Percentiles rank a stretch among this genome's conserved stretches.
phyloP scores from a whole-genome alignment of 2,797 vertebrate species.

The Hyperoplus lanceolatus region DNA sequence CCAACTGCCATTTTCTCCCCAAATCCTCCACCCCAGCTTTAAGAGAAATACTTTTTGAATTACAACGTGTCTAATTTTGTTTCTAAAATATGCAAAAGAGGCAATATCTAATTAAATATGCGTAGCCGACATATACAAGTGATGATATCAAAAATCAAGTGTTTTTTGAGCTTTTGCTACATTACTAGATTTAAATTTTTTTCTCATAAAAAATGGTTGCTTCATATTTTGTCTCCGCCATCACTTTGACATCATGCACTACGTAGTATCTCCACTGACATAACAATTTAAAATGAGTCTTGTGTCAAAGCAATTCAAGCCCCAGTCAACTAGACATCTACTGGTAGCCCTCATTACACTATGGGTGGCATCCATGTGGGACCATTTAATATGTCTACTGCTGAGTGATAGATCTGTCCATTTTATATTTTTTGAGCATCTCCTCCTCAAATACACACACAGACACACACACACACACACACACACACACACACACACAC shows the following conservation, averaged over 20 bases:
- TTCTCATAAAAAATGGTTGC: conserved; percentile 13
- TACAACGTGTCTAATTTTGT: too few relatives aligned
- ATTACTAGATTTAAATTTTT: background rate
- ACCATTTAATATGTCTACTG: conserved; percentile 64
- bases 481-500: too few relatives aligned
- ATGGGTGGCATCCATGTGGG: conserved; percentile 60
- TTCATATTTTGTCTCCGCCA: conserved; percentile 24
- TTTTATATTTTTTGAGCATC: conserved; percentile 23
- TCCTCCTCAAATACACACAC: conserved; percentile 7
- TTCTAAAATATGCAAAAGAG: too few relatives aligned
- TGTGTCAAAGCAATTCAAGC: conserved; percentile 42
- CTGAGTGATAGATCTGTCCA: conserved; percentile 68
- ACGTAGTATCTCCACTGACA: conserved; percentile 39
- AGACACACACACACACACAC: too few relatives aligned
- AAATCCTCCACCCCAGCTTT: too few relatives aligned
- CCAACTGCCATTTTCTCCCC: too few relatives aligned
- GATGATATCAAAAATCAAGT: too few relatives aligned
- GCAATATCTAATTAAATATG: too few relatives aligned
- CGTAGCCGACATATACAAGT: too few relatives aligned
- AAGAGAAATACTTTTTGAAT: too few relatives aligned
- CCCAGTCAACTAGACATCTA: conserved; percentile 59
- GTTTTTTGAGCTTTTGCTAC: too few relatives aligned
- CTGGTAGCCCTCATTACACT: conserved; percentile 75
- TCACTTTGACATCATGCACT: conserved; percentile 16
- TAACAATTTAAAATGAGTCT: conserved; percentile 60